Evolutionary conservation across 2,888 invertebrate genomes (phyloP).

Genomic region (Nemapogon koenigi): DNA sequence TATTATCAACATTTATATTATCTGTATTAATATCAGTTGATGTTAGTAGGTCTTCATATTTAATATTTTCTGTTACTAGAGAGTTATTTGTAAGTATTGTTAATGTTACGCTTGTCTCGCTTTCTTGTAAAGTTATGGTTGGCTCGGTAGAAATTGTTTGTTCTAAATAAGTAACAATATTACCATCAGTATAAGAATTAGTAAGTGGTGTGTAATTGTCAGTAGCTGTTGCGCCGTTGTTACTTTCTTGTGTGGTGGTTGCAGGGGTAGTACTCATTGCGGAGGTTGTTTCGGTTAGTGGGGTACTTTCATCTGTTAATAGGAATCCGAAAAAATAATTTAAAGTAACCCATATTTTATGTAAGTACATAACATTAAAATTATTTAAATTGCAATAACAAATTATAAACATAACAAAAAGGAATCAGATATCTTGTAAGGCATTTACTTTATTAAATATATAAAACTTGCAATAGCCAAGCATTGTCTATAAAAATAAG

Average conservation of each 20-base stretch:
- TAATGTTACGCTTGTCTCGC: slow-evolving; percentile 16
- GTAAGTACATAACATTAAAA: slow-evolving; percentile 20
- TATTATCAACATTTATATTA: neutral
- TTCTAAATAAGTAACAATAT: slow-evolving; percentile 20
- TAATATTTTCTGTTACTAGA: slow-evolving; percentile 4
- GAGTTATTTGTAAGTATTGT: slow-evolving; percentile 8
- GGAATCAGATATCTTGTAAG: neutral
- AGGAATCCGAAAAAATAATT: slow-evolving; percentile 49
- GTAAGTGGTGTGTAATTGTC: slow-evolving; percentile 19
- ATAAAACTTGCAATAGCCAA: neutral
- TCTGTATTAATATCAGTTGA: neutral
- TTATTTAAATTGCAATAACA: slow-evolving; percentile 8
- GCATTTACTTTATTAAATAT: neutral
- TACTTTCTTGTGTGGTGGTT: slow-evolving; percentile 24
- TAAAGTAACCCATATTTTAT: too few relatives aligned
- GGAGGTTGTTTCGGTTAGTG: slow-evolving; percentile 53
- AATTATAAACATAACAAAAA: neutral
- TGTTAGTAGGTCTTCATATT: neutral
- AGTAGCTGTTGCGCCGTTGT: slow-evolving; percentile 13
- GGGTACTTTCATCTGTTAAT: slow-evolving; percentile 61
- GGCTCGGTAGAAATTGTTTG: slow-evolving; percentile 13
- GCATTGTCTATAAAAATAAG: neutral
- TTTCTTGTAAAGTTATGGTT: slow-evolving; percentile 16
- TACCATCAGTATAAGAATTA: neutral
- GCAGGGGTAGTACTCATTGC: slow-evolving; percentile 28